A percentile compares a stretch with the other conserved stretches of the same genome.
Conservation (phyloP, 53 echinoderm and acorn worm species). For the Apostichopus leukothele region DNA sequence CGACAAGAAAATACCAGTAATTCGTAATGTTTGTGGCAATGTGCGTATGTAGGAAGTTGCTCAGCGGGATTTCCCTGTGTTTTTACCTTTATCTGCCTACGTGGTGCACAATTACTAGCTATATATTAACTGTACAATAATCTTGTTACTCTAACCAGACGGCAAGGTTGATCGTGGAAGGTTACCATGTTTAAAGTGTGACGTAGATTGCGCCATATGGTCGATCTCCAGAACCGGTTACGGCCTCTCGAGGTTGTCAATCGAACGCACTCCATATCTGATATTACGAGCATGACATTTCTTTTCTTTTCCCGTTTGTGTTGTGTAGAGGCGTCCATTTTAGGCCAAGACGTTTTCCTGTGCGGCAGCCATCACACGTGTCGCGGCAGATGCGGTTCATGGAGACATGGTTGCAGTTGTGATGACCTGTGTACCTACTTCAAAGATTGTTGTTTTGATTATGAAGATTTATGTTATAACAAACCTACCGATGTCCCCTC, state of each 20-base stretch:
- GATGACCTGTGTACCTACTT: neutral
- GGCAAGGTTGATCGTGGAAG: neutral
- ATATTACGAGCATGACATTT: neutral
- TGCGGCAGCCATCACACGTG: slow-evolving; percentile 4
- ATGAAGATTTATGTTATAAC: neutral
- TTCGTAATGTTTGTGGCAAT: too few species aligned
- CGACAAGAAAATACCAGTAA: too few species aligned
- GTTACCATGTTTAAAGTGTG: neutral
- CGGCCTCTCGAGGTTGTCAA: neutral
- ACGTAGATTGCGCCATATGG: neutral
- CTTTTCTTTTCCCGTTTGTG: neutral
- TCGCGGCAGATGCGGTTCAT: neutral
- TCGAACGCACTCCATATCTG: neutral
- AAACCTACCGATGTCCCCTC: neutral
- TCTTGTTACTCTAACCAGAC: neutral
- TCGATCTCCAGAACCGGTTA: neutral
- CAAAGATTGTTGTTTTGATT: slow-evolving; percentile 2
- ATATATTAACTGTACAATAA: too few species aligned
- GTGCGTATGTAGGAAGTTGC: too few species aligned
- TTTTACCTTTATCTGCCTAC: too few species aligned
- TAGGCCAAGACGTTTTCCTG: neutral
- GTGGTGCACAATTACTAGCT: too few species aligned
- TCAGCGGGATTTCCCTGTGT: too few species aligned
- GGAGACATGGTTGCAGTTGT: slow-evolving; percentile 1
- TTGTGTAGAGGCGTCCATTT: neutral